Base-by-base conservation (phyloP, 30 jellyfish, hydroid and myxozoan genomes). In the Catostylus mosaicus region DNA sequence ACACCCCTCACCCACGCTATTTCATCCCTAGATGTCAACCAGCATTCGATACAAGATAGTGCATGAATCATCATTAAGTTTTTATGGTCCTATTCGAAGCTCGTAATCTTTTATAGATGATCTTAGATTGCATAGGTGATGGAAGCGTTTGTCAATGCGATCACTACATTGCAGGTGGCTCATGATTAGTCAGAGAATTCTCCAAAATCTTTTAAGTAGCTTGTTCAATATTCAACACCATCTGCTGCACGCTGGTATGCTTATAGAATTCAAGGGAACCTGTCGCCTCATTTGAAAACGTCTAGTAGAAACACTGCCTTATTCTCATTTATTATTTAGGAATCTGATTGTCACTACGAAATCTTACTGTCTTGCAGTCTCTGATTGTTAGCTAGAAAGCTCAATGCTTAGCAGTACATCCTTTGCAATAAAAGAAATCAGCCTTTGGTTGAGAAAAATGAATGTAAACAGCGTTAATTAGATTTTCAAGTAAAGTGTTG, bases 211-310 rank as follows among this genome's bases (percentile, higher is more conserved):
- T 59, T 59, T 59, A 59, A 27, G 71, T 37, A 27, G 40, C 35
- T 27, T 59, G 36, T 10, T 59, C 38, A 59, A 76, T 54, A 32
- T 37, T 34, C 66, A 54, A 23, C 19, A 36, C 88, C 88, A 76
- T 76, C 88, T 76, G 88, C 88, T 59, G 78, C 43, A 76, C 78
- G 19, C 30, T 56, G 16, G 78, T 78, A 31, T 51, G 62, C 78
- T 40, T 57, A 9, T 27, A 35, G 18, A 57, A 9, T 29, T 4
- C 54, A 76, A 76, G 29, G 77, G 59, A 32, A 70, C 40, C 67
- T 76, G 52, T 51, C 67, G 77, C 71, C 34, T 38, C 32, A 30
- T 59, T 56, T 54, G 78, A 60, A 59, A n/a, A 60, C 69, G 26
- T 59, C 37, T 20, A 22, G 19, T 59, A 10, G 35, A 59, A 59